These are phyloP conservation scores for Leptosomus discolor DNA, from an alignment of 2,113 vertebrate species.

Conservation along the genomic window DNA sequence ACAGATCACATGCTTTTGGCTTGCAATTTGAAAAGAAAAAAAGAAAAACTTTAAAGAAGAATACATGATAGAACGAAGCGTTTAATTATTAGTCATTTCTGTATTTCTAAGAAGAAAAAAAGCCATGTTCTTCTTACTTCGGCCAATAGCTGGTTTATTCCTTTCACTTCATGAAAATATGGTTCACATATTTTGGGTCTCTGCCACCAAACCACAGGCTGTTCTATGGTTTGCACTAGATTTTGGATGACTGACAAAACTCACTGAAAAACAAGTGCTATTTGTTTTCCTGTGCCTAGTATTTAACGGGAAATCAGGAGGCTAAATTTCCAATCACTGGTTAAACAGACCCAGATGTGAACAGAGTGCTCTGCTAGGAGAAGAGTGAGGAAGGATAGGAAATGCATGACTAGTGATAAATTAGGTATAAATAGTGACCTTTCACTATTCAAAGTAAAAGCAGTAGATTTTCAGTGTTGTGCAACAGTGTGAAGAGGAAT, in stretches of 20 bases:
- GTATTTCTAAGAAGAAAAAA: conserved; percentile 41
- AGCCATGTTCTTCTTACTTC: neutral
- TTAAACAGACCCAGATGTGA: conserved; percentile 82
- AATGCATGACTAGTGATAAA: conserved; percentile 39
- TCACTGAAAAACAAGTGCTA: conserved; percentile 83
- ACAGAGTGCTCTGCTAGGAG: neutral
- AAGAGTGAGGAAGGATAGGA: conserved; percentile 50
- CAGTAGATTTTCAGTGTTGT: conserved; percentile 5
- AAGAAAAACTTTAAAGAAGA: conserved; percentile 29
- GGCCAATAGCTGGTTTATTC: conserved; percentile 61
- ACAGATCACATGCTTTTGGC: conserved; percentile 6
- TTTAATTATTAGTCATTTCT: conserved; percentile 57
- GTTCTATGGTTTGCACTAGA: conserved; percentile 67
- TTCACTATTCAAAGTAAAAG: conserved; percentile 33
- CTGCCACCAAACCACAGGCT: conserved; percentile 76
- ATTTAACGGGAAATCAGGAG: conserved; percentile 85
- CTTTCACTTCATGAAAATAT: conserved; percentile 59
- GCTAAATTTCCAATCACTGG: conserved; percentile 80
- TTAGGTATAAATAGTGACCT: conserved; percentile 43
- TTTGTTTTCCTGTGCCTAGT: conserved; percentile 83
- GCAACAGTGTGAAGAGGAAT: conserved; percentile 47
- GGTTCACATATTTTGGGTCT: conserved; percentile 68
- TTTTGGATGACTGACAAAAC: conserved; percentile 80
- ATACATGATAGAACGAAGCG: neutral
- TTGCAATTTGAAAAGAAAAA: conserved; percentile 49